phyloP scores from a whole-genome alignment of 2,888 invertebrate species.

The Apodemia hepburni region DNA sequence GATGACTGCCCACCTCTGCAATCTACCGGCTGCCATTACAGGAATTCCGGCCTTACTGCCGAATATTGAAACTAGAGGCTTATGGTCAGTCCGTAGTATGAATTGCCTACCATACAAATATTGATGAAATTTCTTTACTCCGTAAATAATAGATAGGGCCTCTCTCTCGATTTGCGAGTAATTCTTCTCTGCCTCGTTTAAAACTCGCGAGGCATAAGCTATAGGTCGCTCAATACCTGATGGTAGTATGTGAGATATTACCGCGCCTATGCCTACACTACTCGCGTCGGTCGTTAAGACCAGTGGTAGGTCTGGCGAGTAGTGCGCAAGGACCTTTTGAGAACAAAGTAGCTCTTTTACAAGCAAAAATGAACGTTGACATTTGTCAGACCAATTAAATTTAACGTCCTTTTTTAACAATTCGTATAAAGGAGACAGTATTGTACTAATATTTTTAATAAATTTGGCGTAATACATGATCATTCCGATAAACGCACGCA shows the following conservation, averaged over 20 bases:
- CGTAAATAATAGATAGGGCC: slow-evolving; percentile 33
- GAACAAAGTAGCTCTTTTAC: slow-evolving; percentile 18
- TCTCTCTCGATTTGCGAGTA: slow-evolving; percentile 37
- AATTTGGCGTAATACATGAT: slow-evolving; percentile 23
- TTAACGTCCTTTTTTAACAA: slow-evolving; percentile 20
- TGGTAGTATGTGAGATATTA: slow-evolving; percentile 21
- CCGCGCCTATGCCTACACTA: slow-evolving; percentile 31
- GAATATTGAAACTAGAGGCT: slow-evolving; percentile 48
- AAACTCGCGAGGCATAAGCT: slow-evolving; percentile 33
- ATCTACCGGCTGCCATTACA: slow-evolving; percentile 37
- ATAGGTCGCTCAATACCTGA: slow-evolving; percentile 26
- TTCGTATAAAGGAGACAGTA: slow-evolving; percentile 17
- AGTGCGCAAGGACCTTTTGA: slow-evolving; percentile 25
- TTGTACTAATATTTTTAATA: slow-evolving; percentile 12
- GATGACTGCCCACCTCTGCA: slow-evolving; percentile 40
- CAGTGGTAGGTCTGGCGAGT: slow-evolving; percentile 21
- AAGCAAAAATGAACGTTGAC: slow-evolving; percentile 23
- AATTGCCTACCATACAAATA: slow-evolving; percentile 30
- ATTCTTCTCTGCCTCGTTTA: slow-evolving; percentile 32
- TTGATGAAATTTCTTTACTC: slow-evolving; percentile 32
- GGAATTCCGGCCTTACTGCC: slow-evolving; percentile 30
- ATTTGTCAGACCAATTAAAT: slow-evolving; percentile 19
- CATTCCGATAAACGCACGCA: slow-evolving; percentile 23
- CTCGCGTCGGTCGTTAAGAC: slow-evolving; percentile 26
- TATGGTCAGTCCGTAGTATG: slow-evolving; percentile 46